A percentile compares a stretch with the other conserved stretches of the same genome.
These are phyloP conservation scores for Busseola fusca DNA, from an alignment of 2,888 invertebrate genomes.

Conservation along the genomic window DNA sequence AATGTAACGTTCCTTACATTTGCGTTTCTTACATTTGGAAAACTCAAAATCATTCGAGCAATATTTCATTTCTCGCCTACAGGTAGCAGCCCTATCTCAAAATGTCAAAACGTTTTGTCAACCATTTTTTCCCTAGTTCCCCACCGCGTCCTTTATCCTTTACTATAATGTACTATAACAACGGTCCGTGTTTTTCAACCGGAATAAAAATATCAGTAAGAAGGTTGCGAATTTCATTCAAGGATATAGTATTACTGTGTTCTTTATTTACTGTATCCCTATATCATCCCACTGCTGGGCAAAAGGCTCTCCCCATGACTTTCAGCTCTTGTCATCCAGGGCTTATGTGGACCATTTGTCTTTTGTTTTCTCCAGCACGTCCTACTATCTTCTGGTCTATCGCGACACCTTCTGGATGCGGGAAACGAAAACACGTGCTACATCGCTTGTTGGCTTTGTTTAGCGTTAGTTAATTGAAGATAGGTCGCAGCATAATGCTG, in stretches of 20 bases:
- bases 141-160: constrained; percentile 71
- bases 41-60: constrained; percentile 25
- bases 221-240: constrained; percentile 23
- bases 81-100: constrained; percentile 68
- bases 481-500: too few relatives aligned
- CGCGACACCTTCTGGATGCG: background rate
- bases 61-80: constrained; percentile 26
- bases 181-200: constrained; percentile 66
- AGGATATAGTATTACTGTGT: background rate
- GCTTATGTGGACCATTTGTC: background rate
- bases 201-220: constrained; percentile 40
- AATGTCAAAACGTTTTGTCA: constrained; percentile 74
- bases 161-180: constrained; percentile 73
- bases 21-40: background rate
- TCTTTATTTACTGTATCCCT: background rate
- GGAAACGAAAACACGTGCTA: background rate
- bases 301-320: background rate
- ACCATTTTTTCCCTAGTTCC: constrained; percentile 67
- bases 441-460: background rate
- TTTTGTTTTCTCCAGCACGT: background rate
- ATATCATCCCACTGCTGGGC: background rate
- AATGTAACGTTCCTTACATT: constrained; percentile 6
- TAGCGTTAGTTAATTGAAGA: background rate
- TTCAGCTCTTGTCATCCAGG: background rate
- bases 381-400: background rate